phyloP scores from a whole-genome alignment of 2,888 invertebrate species.

The Eupithecia exiguata region DNA sequence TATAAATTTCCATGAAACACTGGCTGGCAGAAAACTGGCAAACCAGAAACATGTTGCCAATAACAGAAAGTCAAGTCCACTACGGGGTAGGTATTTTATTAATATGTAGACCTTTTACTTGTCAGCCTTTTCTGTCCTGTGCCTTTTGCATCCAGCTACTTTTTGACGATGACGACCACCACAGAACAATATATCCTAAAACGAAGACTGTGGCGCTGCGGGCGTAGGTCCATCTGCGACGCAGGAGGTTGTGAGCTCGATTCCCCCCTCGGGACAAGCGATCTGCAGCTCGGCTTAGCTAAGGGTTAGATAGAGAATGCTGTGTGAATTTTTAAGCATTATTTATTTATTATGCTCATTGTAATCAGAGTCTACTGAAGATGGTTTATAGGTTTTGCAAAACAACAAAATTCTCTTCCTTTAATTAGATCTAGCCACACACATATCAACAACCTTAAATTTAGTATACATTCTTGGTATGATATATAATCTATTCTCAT shows the following conservation, averaged over 20 bases:
- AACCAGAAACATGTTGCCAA: too few species aligned
- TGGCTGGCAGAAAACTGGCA: too few species aligned
- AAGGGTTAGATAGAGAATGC: too few species aligned
- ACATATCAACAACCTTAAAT: neutral
- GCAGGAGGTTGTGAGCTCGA: too few species aligned
- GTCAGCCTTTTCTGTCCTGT: neutral
- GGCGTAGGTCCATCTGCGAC: too few species aligned
- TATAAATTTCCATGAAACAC: too few species aligned
- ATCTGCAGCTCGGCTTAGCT: too few species aligned
- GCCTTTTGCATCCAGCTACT: neutral
- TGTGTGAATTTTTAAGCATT: too few species aligned
- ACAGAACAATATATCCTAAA: too few species aligned
- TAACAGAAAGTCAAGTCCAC: neutral
- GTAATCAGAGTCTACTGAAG: neutral
- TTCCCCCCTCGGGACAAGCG: too few species aligned
- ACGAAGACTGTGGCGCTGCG: too few species aligned
- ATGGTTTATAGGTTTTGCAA: neutral
- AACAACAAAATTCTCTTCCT: neutral
- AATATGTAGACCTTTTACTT: neutral
- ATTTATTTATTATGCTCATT: too few species aligned
- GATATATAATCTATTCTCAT: constrained; percentile 9
- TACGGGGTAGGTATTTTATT: neutral
- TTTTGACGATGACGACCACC: neutral
- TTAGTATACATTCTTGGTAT: neutral
- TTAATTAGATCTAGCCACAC: neutral